Evolutionary conservation across 1,140 invertebrate species (phyloP).

Genomic region (Spodoptera litura): DNA sequence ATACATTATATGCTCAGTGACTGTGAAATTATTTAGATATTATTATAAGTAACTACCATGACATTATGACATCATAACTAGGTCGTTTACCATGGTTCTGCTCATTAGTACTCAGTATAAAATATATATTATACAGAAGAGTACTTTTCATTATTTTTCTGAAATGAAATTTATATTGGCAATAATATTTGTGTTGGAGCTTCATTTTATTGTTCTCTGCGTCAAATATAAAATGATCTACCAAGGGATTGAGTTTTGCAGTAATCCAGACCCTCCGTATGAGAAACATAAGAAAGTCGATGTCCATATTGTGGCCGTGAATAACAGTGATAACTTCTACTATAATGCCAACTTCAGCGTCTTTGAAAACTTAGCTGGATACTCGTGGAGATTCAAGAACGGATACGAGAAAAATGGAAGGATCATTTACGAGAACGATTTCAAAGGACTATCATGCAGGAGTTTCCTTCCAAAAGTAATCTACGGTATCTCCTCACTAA

Average conservation of each 20-base stretch:
- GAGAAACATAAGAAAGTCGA: neutral
- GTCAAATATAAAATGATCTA: neutral
- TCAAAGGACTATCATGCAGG: neutral
- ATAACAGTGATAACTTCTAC: neutral
- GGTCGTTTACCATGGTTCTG: too few relatives aligned
- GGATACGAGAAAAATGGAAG: neutral
- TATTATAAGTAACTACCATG: neutral
- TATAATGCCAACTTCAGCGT: neutral
- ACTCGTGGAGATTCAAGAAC: conserved; percentile 2
- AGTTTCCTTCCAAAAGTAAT: neutral
- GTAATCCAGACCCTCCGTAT: neutral
- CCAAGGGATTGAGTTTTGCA: neutral
- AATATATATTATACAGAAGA: too few relatives aligned
- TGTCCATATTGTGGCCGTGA: neutral
- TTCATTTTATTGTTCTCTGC: neutral
- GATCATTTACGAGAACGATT: neutral
- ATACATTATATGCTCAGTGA: neutral
- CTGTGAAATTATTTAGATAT: neutral
- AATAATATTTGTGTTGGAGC: neutral
- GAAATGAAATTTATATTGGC: neutral
- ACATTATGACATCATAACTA: neutral
- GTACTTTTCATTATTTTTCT: too few relatives aligned
- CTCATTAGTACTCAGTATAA: too few relatives aligned
- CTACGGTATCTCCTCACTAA: neutral
- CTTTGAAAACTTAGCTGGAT: conserved; percentile 1